Conservation (phyloP, 2,113 vertebrate genomes). For the Cavia aperea region DNA sequence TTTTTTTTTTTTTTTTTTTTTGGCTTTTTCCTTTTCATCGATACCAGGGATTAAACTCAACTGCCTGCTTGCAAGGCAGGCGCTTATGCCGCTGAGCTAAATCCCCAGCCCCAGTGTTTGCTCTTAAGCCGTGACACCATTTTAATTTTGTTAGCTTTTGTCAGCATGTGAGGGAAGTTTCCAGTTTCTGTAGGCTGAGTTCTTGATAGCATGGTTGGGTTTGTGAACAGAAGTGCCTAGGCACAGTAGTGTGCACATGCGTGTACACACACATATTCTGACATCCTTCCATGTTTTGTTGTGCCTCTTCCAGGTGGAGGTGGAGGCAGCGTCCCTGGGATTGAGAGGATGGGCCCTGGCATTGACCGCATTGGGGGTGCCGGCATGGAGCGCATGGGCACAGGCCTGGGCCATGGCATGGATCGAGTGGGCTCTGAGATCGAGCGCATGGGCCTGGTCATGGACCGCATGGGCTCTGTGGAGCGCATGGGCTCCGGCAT, state of each 20-base stretch:
- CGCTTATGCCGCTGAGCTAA: too few relatives aligned
- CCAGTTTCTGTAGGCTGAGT: neutral
- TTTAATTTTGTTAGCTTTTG: neutral
- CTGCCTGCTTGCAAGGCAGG: too few relatives aligned
- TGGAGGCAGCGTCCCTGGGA: slow-evolving; percentile 77
- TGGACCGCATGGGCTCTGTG: slow-evolving; percentile 91
- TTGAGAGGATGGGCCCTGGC: slow-evolving; percentile 82
- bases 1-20: too few relatives aligned
- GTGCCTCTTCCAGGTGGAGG: slow-evolving; percentile 73
- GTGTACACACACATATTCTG: neutral
- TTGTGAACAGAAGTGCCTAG: neutral
- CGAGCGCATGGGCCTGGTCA: slow-evolving; percentile 88
- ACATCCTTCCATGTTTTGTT: slow-evolving; percentile 37
- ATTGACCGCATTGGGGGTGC: slow-evolving; percentile 90
- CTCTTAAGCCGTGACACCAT: neutral
- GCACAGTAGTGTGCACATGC: neutral
- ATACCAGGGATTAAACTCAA: too few relatives aligned
- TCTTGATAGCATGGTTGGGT: neutral
- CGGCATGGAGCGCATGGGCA: slow-evolving; percentile 80
- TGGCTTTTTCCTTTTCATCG: too few relatives aligned
- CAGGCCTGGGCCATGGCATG: slow-evolving; percentile 87
- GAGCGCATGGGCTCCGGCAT: slow-evolving; percentile 82
- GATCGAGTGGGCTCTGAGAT: slow-evolving; percentile 88
- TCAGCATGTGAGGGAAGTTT: neutral
- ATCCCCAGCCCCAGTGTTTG: neutral